Conservation (phyloP, 2,113 vertebrate genomes). For the Hippocampus zosterae region DNA sequence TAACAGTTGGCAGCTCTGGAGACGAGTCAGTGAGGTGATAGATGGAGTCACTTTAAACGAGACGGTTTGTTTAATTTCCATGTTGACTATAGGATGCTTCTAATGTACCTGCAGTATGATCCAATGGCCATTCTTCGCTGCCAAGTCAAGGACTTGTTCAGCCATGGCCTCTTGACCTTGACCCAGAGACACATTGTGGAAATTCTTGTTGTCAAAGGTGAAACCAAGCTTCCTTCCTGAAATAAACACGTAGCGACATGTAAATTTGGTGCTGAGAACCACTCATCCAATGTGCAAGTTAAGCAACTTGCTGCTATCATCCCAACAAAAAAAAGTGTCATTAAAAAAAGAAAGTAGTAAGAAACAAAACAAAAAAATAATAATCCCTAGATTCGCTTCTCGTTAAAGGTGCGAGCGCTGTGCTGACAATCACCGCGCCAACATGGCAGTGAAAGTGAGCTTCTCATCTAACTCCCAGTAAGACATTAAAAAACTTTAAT, state of each 20-base stretch:
- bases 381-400: neutral
- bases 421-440: neutral
- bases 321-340: neutral
- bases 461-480: slow-evolving; percentile 1
- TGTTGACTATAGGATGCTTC: neutral
- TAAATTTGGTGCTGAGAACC: neutral
- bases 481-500: slow-evolving; percentile 17
- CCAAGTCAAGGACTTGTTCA: slow-evolving; percentile 80
- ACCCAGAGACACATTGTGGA: slow-evolving; percentile 92
- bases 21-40: neutral
- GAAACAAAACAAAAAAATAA: neutral
- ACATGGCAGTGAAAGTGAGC: slow-evolving; percentile 7
- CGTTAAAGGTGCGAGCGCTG: neutral
- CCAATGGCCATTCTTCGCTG: slow-evolving; percentile 88
- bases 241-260: slow-evolving; percentile 18
- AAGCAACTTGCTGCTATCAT: neutral
- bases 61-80: neutral
- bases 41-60: neutral
- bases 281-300: neutral
- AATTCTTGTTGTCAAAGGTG: slow-evolving; percentile 86
- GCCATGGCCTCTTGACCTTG: slow-evolving; percentile 92
- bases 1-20: too few relatives aligned
- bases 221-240: slow-evolving; percentile 88
- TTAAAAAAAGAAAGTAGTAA: neutral
- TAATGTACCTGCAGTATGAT: slow-evolving; percentile 86